phyloP scores from a whole-genome alignment of 2,888 invertebrate genomes.

The Epirrhoe tristata region DNA sequence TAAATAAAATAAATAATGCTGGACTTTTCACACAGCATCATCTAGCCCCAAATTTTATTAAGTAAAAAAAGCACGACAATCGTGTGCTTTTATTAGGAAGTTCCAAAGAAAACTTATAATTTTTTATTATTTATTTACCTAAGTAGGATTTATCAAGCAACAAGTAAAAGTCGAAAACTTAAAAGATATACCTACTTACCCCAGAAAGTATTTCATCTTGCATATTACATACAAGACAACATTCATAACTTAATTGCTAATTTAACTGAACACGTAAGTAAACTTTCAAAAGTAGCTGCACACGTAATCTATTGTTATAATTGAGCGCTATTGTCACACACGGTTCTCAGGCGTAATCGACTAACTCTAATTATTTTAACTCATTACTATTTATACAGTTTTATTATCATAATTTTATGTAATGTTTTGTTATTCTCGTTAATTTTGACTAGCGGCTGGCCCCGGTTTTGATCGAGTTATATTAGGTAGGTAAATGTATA shows the following conservation, averaged over 20 bases:
- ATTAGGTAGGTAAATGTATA: no score
- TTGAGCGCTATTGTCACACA: conserved; percentile 37
- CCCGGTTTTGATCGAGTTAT: no score
- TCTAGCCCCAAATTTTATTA: no score
- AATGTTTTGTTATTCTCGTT: conserved; percentile 18
- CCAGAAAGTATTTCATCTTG: background rate
- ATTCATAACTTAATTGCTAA: conserved; percentile 29
- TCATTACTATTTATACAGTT: conserved; percentile 30
- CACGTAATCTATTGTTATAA: conserved; percentile 39
- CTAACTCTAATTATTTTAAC: conserved; percentile 28
- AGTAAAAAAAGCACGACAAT: no score
- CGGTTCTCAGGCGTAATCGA: conserved; percentile 35
- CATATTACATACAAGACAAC: conserved; percentile 5
- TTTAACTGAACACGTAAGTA: conserved; percentile 30
- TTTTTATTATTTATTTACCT: background rate
- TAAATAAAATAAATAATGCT: no score
- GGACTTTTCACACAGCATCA: no score
- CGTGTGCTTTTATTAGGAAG: no score
- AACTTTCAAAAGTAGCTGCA: conserved; percentile 34
- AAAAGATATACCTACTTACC: background rate
- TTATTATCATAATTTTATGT: conserved; percentile 19
- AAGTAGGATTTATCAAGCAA: background rate
- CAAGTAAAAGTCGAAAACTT: background rate
- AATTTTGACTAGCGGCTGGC: background rate
- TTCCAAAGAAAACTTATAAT: background rate